These are phyloP conservation scores for Chloebia gouldiae DNA, from an alignment of 2,113 vertebrate species.

Conservation along the genomic window DNA sequence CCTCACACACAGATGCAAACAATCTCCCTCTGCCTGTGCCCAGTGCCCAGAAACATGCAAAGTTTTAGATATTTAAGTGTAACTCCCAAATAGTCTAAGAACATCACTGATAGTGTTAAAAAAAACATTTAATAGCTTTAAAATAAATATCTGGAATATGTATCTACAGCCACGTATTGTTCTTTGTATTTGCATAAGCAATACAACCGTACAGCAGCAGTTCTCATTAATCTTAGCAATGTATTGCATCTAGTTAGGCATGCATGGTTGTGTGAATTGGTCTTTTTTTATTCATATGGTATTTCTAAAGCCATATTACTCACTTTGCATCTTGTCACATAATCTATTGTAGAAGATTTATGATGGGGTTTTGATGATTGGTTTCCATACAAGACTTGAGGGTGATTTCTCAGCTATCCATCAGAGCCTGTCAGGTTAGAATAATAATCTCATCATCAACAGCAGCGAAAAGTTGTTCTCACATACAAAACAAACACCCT, in stretches of 20 bases:
- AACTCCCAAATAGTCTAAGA: background rate
- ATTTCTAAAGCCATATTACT: slow-evolving; percentile 26
- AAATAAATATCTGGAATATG: background rate
- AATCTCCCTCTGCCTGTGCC: background rate
- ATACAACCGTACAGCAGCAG: background rate
- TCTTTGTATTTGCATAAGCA: background rate
- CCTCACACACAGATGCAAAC: background rate
- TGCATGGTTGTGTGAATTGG: background rate
- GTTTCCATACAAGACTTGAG: background rate
- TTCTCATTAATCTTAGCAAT: background rate
- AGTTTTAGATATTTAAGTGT: background rate
- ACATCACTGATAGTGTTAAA: background rate
- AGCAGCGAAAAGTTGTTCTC: background rate
- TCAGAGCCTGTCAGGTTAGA: slow-evolving; percentile 4
- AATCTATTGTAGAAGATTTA: slow-evolving; percentile 14
- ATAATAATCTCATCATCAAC: slow-evolving; percentile 22
- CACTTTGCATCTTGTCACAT: slow-evolving; percentile 8
- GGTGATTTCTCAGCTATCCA: slow-evolving; percentile 10
- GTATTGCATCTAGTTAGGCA: background rate
- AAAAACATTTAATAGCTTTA: background rate
- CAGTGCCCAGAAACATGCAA: background rate
- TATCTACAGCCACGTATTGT: background rate
- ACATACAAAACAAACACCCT: background rate
- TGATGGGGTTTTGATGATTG: slow-evolving; percentile 4
- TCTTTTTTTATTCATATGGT: background rate